phyloP scores from a whole-genome alignment of 2,888 invertebrate species.

The Pollenia labialis region DNA sequence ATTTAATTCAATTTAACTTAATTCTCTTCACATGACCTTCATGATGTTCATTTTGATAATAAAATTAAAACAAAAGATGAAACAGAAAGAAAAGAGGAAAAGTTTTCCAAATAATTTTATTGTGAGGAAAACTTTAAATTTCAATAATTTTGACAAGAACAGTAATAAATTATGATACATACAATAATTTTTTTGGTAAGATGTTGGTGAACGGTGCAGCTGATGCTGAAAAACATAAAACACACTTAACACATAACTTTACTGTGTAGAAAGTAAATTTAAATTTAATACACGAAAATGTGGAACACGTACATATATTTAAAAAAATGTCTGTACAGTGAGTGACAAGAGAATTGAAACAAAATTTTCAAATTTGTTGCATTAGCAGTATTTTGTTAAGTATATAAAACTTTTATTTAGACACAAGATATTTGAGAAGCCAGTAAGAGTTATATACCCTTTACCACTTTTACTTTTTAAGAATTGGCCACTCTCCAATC shows the following conservation, averaged over 20 bases:
- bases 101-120: constrained; percentile 1
- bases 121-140: constrained; percentile 19
- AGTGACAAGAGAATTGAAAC: not conserved
- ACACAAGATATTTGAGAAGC: too few species aligned
- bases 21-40: constrained; percentile 26
- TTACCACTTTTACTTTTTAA: too few species aligned
- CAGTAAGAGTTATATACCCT: too few species aligned
- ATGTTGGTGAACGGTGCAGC: too few species aligned
- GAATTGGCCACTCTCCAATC: too few species aligned
- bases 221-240: constrained; percentile 18
- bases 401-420: too few species aligned
- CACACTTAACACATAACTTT: constrained; percentile 3
- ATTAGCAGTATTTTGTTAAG: not conserved
- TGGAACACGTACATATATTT: not conserved
- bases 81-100: not conserved
- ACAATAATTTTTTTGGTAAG: too few species aligned
- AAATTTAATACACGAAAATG: not conserved
- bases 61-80: constrained; percentile 8
- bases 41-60: constrained; percentile 5
- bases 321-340: constrained; percentile 1
- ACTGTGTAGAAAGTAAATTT: constrained; percentile 1
- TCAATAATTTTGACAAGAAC: constrained; percentile 38
- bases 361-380: not conserved
- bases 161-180: constrained; percentile 24
- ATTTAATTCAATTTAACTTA: not conserved